Percentiles rank a stretch among this genome's conserved stretches.
phyloP scores from a whole-genome alignment of 2,888 invertebrate genomes.

The Trachelus stipa region DNA sequence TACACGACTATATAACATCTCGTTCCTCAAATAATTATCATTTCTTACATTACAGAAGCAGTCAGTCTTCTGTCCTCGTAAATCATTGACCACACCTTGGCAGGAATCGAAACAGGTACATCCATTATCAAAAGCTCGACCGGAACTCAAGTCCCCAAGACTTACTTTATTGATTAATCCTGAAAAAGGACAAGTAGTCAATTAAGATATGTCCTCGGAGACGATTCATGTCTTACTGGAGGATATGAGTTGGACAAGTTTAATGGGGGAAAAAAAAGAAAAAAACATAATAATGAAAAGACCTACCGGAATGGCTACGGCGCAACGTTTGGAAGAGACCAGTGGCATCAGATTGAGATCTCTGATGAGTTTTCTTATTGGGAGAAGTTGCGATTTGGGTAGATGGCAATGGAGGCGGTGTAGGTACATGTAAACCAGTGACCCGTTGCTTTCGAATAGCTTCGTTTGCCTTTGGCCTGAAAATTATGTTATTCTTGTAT shows the following conservation, averaged over 20 bases:
- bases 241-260: constrained; percentile 10
- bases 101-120: constrained; percentile 92
- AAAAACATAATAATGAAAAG: constrained; percentile 1
- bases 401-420: constrained; percentile 60
- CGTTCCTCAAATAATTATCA: neutral
- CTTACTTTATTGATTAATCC: constrained; percentile 72
- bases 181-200: constrained; percentile 28
- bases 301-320: constrained; percentile 64
- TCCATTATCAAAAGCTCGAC: constrained; percentile 96
- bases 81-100: constrained; percentile 81
- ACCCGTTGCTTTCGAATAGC: constrained; percentile 54
- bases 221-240: neutral
- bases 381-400: constrained; percentile 63
- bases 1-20: neutral
- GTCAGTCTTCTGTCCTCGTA: constrained; percentile 80
- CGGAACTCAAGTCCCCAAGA: constrained; percentile 92
- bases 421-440: constrained; percentile 58
- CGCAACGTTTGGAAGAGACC: constrained; percentile 72
- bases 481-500: constrained; percentile 20
- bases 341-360: constrained; percentile 86
- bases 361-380: constrained; percentile 83
- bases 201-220: neutral
- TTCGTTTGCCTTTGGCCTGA: constrained; percentile 63
- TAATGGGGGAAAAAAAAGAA: constrained; percentile 2
- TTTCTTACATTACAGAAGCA: constrained; percentile 81